A percentile compares a stretch with the other conserved stretches of the same genome.
Conservation (phyloP, 2,113 vertebrate genomes). For the Willisornis vidua region DNA sequence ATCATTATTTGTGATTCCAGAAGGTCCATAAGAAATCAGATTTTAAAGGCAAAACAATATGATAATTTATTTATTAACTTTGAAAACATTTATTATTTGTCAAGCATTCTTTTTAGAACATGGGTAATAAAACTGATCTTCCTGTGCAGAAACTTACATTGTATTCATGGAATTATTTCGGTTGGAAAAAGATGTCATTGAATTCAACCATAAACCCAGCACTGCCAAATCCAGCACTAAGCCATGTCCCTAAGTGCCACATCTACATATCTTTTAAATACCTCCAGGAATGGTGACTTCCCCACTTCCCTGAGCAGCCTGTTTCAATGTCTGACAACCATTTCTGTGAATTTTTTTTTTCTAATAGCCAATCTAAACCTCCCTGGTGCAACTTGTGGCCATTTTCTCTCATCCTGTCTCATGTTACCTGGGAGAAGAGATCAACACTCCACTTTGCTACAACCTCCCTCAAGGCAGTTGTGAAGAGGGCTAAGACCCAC, state of each 20-base stretch:
- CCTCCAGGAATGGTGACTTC: accelerated
- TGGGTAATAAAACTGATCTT: neutral
- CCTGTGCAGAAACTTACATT: neutral
- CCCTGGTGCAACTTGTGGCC: neutral
- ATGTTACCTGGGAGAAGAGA: neutral
- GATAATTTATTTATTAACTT: neutral
- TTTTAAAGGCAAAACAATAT: neutral
- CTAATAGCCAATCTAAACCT: neutral
- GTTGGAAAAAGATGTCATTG: neutral
- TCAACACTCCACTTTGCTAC: neutral
- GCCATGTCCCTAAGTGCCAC: accelerated
- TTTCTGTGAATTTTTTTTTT: no score
- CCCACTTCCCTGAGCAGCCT: neutral
- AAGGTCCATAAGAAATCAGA: neutral
- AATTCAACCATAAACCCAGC: neutral
- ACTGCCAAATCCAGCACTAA: neutral
- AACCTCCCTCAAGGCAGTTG: neutral
- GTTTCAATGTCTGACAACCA: no score
- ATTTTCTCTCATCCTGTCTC: neutral
- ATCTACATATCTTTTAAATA: neutral
- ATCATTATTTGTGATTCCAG: neutral
- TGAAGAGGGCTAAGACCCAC: accelerated
- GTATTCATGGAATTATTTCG: neutral
- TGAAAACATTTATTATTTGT: neutral
- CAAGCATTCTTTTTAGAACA: neutral